Evolutionary conservation across 2,113 vertebrate genomes (phyloP), one percentile per base, ranked within the genome.

Genomic region (Apaloderma vittatum): DNA sequence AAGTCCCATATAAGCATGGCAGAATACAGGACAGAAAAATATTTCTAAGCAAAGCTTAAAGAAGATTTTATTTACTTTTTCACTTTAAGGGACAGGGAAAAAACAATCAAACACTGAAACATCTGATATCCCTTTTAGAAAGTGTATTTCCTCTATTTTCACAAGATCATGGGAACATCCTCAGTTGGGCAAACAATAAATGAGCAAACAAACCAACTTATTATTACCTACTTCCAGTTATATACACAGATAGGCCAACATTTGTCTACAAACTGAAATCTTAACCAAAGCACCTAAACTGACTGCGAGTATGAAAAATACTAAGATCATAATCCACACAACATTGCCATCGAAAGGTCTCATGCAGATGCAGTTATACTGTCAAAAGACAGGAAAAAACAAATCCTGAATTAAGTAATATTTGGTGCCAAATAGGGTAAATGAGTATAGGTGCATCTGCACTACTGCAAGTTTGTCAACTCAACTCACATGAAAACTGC

Each of bases 51-150:
- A 93, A 81, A 94, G 94, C 91, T 59, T 70, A 97, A 93, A 46
- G 73, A 96, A 95, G 89, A 87, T 91, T 93, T 87, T 80, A 86
- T 87, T 97, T 93, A 93, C 45, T 80, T 97, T 94, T 72, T 89
- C 88, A 92, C 84, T 96, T 93, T 94, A 94, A 94, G 70, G 59
- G 79, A 73, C 26, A 92, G 94, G 94, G 76, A 94, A 97, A 94
- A 78, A 15, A 71, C 23, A 76, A 55, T 29, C 29, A 67, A 88
- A 94, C 88, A 46, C 51, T 40, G 66, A 91, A 93, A 67, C 48
- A 77, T 49, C 36, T 22, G 61, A 75, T 78, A 93, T 6, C 46
- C 34, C 65, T 96, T 85, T 90, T 76, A 63, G 68, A 91, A 93
- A 73, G 63, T 26, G 86, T 88, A 78, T 82, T 74, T 96, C 83